These are phyloP conservation scores for Cheilosia vulpina DNA, from an alignment of 2,888 invertebrate genomes.

Conservation along the genomic window DNA sequence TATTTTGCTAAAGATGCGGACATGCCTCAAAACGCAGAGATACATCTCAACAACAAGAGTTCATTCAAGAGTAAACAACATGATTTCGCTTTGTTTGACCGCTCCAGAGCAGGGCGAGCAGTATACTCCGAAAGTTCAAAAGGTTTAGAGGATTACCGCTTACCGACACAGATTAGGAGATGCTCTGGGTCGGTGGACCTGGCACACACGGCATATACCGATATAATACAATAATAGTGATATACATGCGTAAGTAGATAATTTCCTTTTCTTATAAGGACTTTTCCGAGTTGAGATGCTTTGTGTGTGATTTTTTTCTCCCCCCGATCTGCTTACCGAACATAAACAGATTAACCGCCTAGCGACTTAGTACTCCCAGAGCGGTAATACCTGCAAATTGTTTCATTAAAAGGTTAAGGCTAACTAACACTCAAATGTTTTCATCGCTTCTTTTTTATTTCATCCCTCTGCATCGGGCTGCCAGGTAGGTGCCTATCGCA, in stretches of 20 bases:
- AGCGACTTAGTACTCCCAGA: slow-evolving; percentile 81
- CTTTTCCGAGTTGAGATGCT: slow-evolving; percentile 69
- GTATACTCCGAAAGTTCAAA: slow-evolving; percentile 79
- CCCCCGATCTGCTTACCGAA: slow-evolving; percentile 81
- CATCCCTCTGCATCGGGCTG: background rate
- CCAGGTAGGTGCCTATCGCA: slow-evolving; percentile 34
- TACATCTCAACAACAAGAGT: slow-evolving; percentile 75
- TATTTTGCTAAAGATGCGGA: slow-evolving; percentile 54
- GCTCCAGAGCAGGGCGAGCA: slow-evolving; percentile 31
- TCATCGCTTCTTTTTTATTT: slow-evolving; percentile 29
- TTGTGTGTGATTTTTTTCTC: slow-evolving; percentile 77
- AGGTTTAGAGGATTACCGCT: slow-evolving; percentile 82
- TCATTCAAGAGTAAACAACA: slow-evolving; percentile 82
- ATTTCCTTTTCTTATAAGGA: slow-evolving; percentile 73
- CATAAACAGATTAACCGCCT: slow-evolving; percentile 84
- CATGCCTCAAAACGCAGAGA: slow-evolving; percentile 22
- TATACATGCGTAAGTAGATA: slow-evolving; percentile 75
- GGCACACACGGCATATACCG: slow-evolving; percentile 36
- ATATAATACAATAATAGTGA: slow-evolving; percentile 52
- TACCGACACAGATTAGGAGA: slow-evolving; percentile 83
- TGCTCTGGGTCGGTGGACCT: slow-evolving; percentile 77
- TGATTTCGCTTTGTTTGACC: slow-evolving; percentile 77
- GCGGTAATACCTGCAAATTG: slow-evolving; percentile 83
- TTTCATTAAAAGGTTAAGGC: slow-evolving; percentile 84
- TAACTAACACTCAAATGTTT: slow-evolving; percentile 81